These are phyloP conservation scores for Rotaria magnacalcarata DNA, from an alignment of 2,888 invertebrate genomes.

Conservation along the genomic window DNA sequence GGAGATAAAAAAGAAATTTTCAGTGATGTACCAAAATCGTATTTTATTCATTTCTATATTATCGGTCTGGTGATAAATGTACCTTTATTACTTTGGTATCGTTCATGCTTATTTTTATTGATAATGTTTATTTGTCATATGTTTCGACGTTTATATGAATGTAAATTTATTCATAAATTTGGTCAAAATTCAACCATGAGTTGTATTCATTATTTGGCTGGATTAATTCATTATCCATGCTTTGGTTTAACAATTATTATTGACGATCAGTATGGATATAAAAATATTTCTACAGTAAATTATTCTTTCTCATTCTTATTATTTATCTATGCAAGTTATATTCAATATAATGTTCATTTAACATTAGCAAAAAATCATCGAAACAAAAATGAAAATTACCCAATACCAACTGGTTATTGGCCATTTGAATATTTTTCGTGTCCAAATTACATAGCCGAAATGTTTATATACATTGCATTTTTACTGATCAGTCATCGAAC, in stretches of 20 bases:
- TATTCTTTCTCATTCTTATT: not conserved
- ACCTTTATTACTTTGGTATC: not conserved
- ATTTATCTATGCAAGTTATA: not conserved
- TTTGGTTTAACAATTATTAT: not conserved
- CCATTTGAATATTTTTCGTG: constrained; percentile 2
- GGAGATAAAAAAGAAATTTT: not conserved
- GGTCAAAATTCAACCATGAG: not conserved
- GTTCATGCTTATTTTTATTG: not conserved
- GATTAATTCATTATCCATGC: not conserved
- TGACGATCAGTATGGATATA: not conserved
- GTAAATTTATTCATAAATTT: not conserved
- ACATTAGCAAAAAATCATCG: not conserved
- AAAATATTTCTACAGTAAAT: not conserved
- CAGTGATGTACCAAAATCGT: not conserved
- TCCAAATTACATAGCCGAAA: constrained; percentile 24
- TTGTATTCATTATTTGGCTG: constrained; percentile 8
- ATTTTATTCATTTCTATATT: constrained; percentile 3
- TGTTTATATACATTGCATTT: constrained; percentile 17
- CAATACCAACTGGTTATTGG: constrained; percentile 12
- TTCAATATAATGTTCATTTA: not conserved
- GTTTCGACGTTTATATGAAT: constrained; percentile 28
- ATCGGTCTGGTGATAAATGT: not conserved
- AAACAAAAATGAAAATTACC: not conserved
- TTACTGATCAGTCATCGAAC: not conserved
- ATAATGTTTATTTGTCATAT: not conserved